Evolutionary conservation across 1,140 invertebrate genomes (phyloP).

Genomic region (Pissodes strobi): DNA sequence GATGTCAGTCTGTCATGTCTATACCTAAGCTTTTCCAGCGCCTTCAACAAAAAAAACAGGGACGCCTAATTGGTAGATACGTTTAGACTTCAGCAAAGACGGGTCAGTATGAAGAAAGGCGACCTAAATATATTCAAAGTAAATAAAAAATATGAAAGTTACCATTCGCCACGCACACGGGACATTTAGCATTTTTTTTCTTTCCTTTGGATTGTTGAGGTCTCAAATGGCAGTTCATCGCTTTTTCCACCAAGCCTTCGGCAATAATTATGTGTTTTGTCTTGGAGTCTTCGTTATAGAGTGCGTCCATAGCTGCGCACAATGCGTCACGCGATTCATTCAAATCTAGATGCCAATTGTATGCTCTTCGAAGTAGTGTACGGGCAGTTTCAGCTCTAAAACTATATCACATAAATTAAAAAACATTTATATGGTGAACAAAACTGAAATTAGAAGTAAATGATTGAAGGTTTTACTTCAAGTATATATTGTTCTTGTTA

Average conservation of each 20-base stretch:
- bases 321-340: constrained; percentile 20
- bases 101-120: too few relatives aligned
- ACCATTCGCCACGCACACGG: constrained; percentile 60
- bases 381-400: constrained; percentile 9
- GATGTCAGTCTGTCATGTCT: too few relatives aligned
- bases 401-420: too few relatives aligned
- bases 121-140: too few relatives aligned
- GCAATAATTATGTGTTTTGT: constrained; percentile 36
- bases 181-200: constrained; percentile 52
- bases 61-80: too few relatives aligned
- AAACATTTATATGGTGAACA: too few relatives aligned
- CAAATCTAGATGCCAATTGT: constrained; percentile 42
- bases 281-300: constrained; percentile 29
- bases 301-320: constrained; percentile 23
- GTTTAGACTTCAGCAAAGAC: too few relatives aligned
- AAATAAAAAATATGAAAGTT: too few relatives aligned
- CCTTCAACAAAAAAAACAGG: too few relatives aligned
- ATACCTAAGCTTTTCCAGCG: too few relatives aligned
- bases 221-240: constrained; percentile 71
- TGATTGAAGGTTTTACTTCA: background rate
- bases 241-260: constrained; percentile 59
- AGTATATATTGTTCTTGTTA: too few relatives aligned
- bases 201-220: constrained; percentile 44
- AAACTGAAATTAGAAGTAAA: too few relatives aligned
- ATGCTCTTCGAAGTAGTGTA: constrained; percentile 25